Evolutionary conservation across 2,888 invertebrate genomes (phyloP).

Genomic region (Pseudanteris insignis): DNA sequence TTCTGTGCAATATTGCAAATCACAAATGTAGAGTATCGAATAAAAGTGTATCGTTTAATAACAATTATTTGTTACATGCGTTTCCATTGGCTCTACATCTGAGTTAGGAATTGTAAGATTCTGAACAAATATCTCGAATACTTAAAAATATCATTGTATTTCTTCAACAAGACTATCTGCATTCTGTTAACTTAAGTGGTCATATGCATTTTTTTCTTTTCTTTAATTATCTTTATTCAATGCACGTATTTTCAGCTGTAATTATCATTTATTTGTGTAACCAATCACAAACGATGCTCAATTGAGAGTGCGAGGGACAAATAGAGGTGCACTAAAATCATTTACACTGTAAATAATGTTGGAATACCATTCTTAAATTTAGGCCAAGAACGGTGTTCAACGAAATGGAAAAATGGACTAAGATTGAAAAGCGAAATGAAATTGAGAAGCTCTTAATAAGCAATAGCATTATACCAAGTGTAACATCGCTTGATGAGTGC

Average conservation of each 20-base stretch:
- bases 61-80: slow-evolving; percentile 25
- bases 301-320: slow-evolving; percentile 40
- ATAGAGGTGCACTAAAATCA: slow-evolving; percentile 45
- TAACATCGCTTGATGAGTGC: slow-evolving; percentile 35
- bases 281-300: slow-evolving; percentile 41
- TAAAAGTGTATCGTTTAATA: no score
- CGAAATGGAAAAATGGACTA: no score
- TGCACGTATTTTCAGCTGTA: slow-evolving; percentile 24
- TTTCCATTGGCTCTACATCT: slow-evolving; percentile 54
- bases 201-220: no score
- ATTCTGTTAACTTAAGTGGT: no score
- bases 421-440: slow-evolving; percentile 3
- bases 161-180: no score
- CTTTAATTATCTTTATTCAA: slow-evolving; percentile 22
- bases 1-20: slow-evolving; percentile 36
- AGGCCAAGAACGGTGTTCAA: no score
- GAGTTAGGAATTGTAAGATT: slow-evolving; percentile 45
- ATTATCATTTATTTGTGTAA: no score
- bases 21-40: no score
- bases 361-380: no score
- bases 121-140: slow-evolving; percentile 19
- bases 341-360: slow-evolving; percentile 48
- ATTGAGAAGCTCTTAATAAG: slow-evolving; percentile 5
- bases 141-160: no score
- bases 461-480: slow-evolving; percentile 19